Base-by-base conservation (phyloP, 2,797 vertebrate species). In the Loriculus beryllinus region DNA sequence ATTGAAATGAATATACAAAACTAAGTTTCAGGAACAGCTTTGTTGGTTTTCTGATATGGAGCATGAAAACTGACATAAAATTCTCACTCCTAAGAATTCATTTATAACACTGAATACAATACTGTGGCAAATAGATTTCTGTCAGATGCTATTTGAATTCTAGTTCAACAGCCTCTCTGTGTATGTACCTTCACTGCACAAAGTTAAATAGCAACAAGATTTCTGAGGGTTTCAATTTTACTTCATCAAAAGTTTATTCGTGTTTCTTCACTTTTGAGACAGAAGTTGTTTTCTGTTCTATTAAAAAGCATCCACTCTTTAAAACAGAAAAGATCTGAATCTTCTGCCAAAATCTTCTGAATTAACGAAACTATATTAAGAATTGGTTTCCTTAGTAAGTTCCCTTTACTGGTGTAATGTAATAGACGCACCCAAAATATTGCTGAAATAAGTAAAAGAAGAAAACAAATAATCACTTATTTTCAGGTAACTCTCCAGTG, bases 241-340 rank as follows among this genome's bases (percentile, higher is more conserved):
- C 78, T 97, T 88, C 67, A 93, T 81, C 79, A 86, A 59, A 97
- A 91, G 83, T 22, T 91, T 65, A 69, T 35, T 92, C 42, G 57
- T 65, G 35, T 49, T 70, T 91, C 87, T 97, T 94, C 19, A 88
- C 28, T 93, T 95, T 82, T 57, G 74, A 83, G 82, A 79, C 42
- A 82, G 14, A 74, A 47, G 2, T 6, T 75, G 3, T 45, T 28
- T 72, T 71, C 45, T 39, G 43, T 37, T 75, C 15, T 35, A 90
- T 92, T 62, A 94, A 91, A 97, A 96, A 86, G 56, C 60, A 88
- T 77, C 25, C 14, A 28, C 17, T 94, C 43, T 93, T 96, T 92
- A 82, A 70, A 94, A 91, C 96, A 84, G 82, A 91, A 97, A 95
- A 96, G 26, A 37, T 45, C 20, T n/a, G 48, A 71, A 75, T 52